Evolutionary conservation across 2,797 vertebrate species (phyloP).

Genomic region (Schizothorax lantsangensis): DNA sequence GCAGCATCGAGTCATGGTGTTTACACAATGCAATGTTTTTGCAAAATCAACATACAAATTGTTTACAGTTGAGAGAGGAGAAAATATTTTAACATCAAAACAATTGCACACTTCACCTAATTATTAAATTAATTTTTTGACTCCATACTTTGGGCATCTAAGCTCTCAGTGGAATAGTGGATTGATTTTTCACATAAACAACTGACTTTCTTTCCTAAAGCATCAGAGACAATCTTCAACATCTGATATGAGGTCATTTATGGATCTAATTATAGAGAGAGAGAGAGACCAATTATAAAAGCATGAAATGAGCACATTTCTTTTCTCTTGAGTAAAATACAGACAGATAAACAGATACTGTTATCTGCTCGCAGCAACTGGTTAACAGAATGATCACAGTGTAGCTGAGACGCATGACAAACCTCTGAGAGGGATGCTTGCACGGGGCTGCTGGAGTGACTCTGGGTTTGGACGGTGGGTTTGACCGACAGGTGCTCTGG

Average conservation of each 20-base stretch:
- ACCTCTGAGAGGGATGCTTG: slow-evolving; percentile 88
- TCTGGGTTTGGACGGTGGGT: slow-evolving; percentile 77
- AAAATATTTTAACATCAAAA: background rate
- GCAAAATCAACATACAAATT: background rate
- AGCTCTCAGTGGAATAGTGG: background rate
- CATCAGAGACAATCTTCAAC: slow-evolving; percentile 10
- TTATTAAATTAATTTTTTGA: background rate
- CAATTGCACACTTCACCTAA: background rate
- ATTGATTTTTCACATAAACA: background rate
- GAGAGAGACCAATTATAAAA: slow-evolving; percentile 27
- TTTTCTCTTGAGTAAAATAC: slow-evolving; percentile 4
- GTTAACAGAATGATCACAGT: slow-evolving; percentile 17
- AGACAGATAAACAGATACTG: slow-evolving; percentile 28
- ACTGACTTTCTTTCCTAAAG: slow-evolving; percentile 17
- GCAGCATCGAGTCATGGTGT: background rate
- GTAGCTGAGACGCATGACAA: slow-evolving; percentile 59
- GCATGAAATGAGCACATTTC: slow-evolving; percentile 15
- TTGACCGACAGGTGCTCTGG: slow-evolving; percentile 78
- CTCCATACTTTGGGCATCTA: background rate
- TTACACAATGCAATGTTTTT: background rate
- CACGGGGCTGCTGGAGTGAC: slow-evolving; percentile 78
- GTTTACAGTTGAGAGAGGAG: background rate
- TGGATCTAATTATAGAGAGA: slow-evolving; percentile 33
- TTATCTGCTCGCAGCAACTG: background rate
- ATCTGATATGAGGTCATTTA: slow-evolving; percentile 40